Evolutionary conservation across 2,113 vertebrate genomes (phyloP), one percentile per base, ranked within the genome.

Genomic region (Nestor notabilis): DNA sequence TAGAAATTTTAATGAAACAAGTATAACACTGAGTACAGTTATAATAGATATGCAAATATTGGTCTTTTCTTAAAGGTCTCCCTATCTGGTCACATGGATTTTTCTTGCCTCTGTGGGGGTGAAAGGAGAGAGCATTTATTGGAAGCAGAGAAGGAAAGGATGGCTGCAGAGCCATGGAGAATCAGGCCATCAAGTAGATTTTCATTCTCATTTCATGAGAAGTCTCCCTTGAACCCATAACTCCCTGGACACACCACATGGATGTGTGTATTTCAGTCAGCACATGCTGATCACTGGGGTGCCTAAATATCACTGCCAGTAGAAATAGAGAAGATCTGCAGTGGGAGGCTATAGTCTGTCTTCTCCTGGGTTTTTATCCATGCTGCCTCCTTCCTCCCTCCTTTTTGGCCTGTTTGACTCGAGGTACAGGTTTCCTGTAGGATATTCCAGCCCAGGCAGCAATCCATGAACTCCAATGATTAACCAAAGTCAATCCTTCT

Each of bases 1-100:
- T 98, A 98, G 98, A 98, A 98, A 98, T 97, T 98, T 98, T 98
- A 98, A 98, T 98, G 98, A 98, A 98, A 98, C 98, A 98, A 98
- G 98, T 97, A 92, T 89, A 98, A 98, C 97, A 97, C 93, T 98
- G 98, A 98, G 97, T 98, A 94, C 53, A 98, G 97, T 96, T 95
- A 97, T 98, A 98, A 98, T 98, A 98, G 98, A 98, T 98, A 98
- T 98, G 98, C 98, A 98, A 98, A 98, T 98, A 98, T 98, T 98
- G 98, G 98, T 98, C 98, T 98, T 98, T 98, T 98, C 98, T 97
- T 98, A 98, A 98, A 98, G 98, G 98, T 98, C 98, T 98, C 97
- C 90, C 91, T 79, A 93, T 97, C 97, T 97, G 96, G 94, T 98
- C 97, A 97, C 97, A 98, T 95, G 94, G 95, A 96, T 98, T 96